A percentile compares a stretch with the other conserved stretches of the same genome.
Evolutionary conservation across 2,888 invertebrate species (phyloP).

Genomic region (Acanthococcus lagerstroemiae): DNA sequence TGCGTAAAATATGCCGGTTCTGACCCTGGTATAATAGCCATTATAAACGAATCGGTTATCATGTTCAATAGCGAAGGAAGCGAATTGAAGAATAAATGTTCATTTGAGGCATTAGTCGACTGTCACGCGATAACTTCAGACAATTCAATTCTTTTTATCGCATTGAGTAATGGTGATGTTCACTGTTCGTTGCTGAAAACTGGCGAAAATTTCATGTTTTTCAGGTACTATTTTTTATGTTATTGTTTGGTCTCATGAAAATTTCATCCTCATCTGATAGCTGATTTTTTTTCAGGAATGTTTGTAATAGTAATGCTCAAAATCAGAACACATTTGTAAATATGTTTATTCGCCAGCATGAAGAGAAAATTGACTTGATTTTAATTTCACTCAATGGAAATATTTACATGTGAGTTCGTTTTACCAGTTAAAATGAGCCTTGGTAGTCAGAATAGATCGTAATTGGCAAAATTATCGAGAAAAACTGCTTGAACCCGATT

Average conservation of each 20-base stretch:
- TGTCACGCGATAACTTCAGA: constrained; percentile 39
- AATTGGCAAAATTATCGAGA: too few species aligned
- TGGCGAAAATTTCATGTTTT: constrained; percentile 37
- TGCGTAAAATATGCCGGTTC: constrained; percentile 6
- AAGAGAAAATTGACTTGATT: neutral
- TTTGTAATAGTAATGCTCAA: neutral
- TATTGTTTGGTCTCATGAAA: neutral
- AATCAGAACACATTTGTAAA: neutral
- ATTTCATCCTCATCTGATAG: neutral
- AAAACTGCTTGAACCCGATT: neutral
- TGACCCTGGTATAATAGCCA: neutral
- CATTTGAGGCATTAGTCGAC: constrained; percentile 39
- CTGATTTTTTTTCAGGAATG: neutral
- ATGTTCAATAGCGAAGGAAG: constrained; percentile 31
- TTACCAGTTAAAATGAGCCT: too few species aligned
- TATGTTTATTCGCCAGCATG: neutral
- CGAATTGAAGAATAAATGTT: constrained; percentile 38
- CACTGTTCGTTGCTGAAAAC: constrained; percentile 39
- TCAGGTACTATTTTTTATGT: constrained; percentile 36
- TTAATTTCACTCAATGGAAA: constrained; percentile 1
- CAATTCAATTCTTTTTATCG: constrained; percentile 39
- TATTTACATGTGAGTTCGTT: constrained; percentile 15
- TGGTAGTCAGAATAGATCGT: too few species aligned
- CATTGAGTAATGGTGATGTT: constrained; percentile 38
- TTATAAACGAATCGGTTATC: neutral